Base-by-base conservation (phyloP, 2,888 invertebrate species). In the Trichogramma dendrolimi region DNA sequence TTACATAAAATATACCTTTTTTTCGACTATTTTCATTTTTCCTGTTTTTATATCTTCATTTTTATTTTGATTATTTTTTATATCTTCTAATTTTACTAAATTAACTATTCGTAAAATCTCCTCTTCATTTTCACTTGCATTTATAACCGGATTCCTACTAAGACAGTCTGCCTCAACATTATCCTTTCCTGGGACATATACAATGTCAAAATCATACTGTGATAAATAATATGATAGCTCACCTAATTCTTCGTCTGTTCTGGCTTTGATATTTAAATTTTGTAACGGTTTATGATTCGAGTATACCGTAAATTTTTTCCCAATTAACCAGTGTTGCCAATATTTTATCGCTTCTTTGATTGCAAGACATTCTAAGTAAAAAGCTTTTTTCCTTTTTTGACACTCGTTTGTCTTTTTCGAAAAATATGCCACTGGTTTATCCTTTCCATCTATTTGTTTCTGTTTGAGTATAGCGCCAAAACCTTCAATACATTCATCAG, bases 141-240 rank as follows among this genome's bases (percentile, higher is more conserved):
- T 40, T 11, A 63, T 41, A 43, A 63, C 65, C 51, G 67, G 63
- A 46, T 67, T 67, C 54, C 66, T 39, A 10, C 63, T 64, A 4
- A 69, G 50, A 39, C 67, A 66, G 47, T 67, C 69, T 0, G 67
- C 67, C 54, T 69, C 68, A 41, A 49, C 4, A 47, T 69, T 67
- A 0, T 56, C 51, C 58, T 60, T 68, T 8, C 67, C 66, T 1
- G 66, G 67, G 6, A 55, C 56, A 48, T 70, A 71, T 49, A 51
- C 58, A 38, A 70, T 64, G 27, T 67, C 58, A 50, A 69, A 68
- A 58, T 70, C 64, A 59, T 63, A 71, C 55, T 71, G 70, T 5
- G 70, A 69, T 6, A 71, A 52, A 58, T 68, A 70, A 50, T 71
- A 58, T 27, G 62, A 40, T 6, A 67, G 49, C 6, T 67, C 48